Evolutionary conservation across 2,113 vertebrate genomes (phyloP).

Genomic region (Chrysochloris asiatica): DNA sequence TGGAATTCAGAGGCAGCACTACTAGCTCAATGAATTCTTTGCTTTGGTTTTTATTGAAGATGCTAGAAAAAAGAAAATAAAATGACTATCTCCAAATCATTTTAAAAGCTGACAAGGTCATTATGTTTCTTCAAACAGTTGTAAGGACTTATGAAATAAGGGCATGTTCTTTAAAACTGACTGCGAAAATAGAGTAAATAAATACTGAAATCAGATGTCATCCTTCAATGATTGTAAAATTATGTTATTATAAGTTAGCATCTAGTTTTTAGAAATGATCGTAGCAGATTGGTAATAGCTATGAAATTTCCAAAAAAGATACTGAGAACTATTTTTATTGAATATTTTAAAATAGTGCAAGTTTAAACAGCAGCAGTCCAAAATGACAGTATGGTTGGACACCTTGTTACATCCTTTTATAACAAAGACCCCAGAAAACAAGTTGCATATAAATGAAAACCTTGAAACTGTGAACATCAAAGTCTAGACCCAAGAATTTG

Average conservation of each 20-base stretch:
- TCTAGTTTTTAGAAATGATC: neutral
- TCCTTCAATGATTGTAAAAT: neutral
- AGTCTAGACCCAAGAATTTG: too few relatives aligned
- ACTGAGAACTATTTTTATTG: neutral
- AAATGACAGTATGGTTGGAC: neutral
- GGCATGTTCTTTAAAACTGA: neutral
- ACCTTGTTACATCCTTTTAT: too few relatives aligned
- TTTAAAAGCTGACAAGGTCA: neutral
- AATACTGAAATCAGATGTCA: neutral
- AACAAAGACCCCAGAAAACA: too few relatives aligned
- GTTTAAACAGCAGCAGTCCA: neutral
- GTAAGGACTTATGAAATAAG: neutral
- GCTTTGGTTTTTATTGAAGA: neutral
- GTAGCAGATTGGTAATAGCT: neutral
- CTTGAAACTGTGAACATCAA: too few relatives aligned
- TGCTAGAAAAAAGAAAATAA: neutral
- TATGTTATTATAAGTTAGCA: neutral
- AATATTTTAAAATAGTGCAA: neutral
- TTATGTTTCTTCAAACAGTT: neutral
- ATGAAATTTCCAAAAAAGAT: neutral
- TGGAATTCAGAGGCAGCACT: neutral
- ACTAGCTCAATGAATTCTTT: too few relatives aligned
- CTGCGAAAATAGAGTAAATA: neutral
- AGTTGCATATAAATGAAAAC: too few relatives aligned
- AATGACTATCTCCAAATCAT: neutral